A percentile compares a stretch with the other conserved stretches of the same genome.
These are phyloP conservation scores for Portevinia maculata DNA, from an alignment of 2,888 invertebrate species.

Conservation along the genomic window DNA sequence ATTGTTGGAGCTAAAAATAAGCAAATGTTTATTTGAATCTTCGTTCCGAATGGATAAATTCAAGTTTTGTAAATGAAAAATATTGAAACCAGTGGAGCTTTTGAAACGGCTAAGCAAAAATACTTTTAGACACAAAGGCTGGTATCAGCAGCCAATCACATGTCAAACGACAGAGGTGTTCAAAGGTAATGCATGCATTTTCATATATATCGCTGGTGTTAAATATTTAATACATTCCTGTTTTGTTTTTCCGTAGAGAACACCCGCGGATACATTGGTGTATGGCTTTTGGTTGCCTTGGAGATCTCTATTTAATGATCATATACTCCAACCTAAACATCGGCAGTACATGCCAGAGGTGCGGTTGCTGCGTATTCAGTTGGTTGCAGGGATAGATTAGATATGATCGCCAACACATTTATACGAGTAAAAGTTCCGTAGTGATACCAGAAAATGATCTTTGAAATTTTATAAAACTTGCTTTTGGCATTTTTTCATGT, in stretches of 20 bases:
- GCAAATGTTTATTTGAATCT: conserved; percentile 49
- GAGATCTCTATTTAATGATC: too few species aligned
- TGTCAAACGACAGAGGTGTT: background rate
- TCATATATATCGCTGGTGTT: background rate
- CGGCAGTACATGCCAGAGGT: too few species aligned
- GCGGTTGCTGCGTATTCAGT: too few species aligned
- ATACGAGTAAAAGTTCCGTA: too few species aligned
- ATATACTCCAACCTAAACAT: too few species aligned
- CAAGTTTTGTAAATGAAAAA: conserved; percentile 42
- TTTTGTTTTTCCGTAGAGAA: background rate
- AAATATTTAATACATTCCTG: background rate
- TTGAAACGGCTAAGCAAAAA: background rate
- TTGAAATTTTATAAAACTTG: too few species aligned
- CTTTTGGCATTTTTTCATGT: too few species aligned
- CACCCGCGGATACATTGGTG: background rate
- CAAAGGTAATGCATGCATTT: background rate
- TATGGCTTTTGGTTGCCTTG: too few species aligned
- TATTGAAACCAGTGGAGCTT: conserved; percentile 15
- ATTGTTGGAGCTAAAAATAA: conserved; percentile 64
- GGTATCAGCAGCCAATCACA: background rate
- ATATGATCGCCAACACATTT: too few species aligned
- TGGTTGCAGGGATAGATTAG: too few species aligned
- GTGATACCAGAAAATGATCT: too few species aligned
- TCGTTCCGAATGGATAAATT: conserved; percentile 36
- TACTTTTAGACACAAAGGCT: background rate